Evolutionary conservation across 2,113 vertebrate genomes (phyloP).

Genomic region (Tenrec ecaudatus): DNA sequence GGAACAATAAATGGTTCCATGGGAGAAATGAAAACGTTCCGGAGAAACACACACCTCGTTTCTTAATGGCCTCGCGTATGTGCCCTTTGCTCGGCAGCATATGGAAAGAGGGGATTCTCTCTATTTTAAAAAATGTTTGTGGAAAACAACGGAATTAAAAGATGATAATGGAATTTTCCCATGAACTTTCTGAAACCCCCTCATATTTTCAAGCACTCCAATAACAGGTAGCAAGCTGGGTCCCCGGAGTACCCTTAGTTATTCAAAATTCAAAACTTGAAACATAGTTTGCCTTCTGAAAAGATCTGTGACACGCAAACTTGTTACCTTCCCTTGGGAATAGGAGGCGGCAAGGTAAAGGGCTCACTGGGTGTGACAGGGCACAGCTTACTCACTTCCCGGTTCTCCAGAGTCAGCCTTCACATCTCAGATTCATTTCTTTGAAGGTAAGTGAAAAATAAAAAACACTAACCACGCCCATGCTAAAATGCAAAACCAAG

Average conservation of each 20-base stretch:
- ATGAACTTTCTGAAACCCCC: too few relatives aligned
- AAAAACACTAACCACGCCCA: neutral
- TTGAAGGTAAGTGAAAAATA: neutral
- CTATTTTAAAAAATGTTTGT: too few relatives aligned
- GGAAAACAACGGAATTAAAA: too few relatives aligned
- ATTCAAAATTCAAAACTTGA: neutral
- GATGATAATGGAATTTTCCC: too few relatives aligned
- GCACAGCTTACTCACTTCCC: neutral
- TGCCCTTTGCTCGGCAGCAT: too few relatives aligned
- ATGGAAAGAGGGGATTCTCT: too few relatives aligned
- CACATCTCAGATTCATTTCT: neutral
- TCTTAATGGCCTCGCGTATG: too few relatives aligned
- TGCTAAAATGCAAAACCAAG: conserved; percentile 5
- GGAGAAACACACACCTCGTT: too few relatives aligned
- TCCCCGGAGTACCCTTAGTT: neutral
- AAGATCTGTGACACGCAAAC: neutral
- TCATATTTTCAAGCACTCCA: neutral
- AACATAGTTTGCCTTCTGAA: neutral
- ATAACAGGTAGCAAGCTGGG: neutral
- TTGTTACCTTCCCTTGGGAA: neutral
- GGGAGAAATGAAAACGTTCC: too few relatives aligned
- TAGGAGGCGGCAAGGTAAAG: neutral
- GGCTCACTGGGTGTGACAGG: neutral
- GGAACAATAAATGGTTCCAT: too few relatives aligned
- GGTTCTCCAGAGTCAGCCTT: neutral